Base-by-base conservation (phyloP, 37 sponge, comb jelly and placozoan species). In the Chondrilla cf. caribensis region DNA sequence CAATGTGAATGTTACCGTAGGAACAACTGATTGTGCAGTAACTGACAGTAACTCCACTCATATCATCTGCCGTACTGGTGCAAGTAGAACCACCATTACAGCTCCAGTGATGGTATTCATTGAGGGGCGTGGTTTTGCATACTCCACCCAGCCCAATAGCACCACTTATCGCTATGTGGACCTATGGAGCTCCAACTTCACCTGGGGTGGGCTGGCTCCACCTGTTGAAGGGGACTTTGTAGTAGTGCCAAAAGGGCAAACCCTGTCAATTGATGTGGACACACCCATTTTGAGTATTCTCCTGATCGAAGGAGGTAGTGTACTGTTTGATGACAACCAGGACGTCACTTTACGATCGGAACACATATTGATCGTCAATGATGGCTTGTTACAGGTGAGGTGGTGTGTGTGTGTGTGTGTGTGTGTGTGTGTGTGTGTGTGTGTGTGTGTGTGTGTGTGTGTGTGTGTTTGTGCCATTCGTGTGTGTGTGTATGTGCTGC, bases 171-270 rank as follows among this genome's bases (percentile, higher is more conserved):
- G 79, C 68, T 91, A 85, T 78, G 92, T 91, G 26, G 92, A 91
- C 51, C 58, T 91, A 4, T 92, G 93, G 93, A 92, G 89, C 81
- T 92, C 89, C 18, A 62, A 28, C 0, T 96, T 86, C 86, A 98
- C 99, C 0, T 96, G 99, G 97, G 95, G 95, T 38, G 95, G 95
- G 1, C 73, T 77, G n/a, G 58, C 71, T 17, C 86, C 83, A 5
- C 99, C 99, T 58, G 79, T 43, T 31, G 95, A 83, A 60, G 99
- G 97, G 21, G 95, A 92, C 41, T 86, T 93, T 86, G 99, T 94
- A 24, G 87, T 93, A 2, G 79, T 98, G 1, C 86, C 87, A 28
- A 78, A 47, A 42, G 94, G 95, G 42, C 99, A 98, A 87, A 98
- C 95, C 3, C 70, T 98, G 33, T 75, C 89, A 11, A 70, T 98